These are phyloP conservation scores for Naja naja DNA, from an alignment of 2,113 vertebrate genomes.

Conservation along the genomic window DNA sequence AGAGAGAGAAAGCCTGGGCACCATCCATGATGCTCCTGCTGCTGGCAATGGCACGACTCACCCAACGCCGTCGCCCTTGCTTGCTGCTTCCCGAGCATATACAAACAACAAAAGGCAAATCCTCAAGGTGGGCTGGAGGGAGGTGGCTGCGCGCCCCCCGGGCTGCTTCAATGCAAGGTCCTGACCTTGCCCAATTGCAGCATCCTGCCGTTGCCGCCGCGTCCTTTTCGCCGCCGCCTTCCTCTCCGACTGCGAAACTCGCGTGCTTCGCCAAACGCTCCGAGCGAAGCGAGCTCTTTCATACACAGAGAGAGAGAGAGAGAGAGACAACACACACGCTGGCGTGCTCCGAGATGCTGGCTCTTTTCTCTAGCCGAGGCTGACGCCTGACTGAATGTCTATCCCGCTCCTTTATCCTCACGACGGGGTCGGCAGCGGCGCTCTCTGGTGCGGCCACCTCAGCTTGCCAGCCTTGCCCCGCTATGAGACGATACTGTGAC, in stretches of 20 bases:
- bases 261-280: not conserved
- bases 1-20: slow-evolving; percentile 36
- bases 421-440: slow-evolving; percentile 27
- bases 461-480: slow-evolving; percentile 20
- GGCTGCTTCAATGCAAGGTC: slow-evolving; percentile 71
- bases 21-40: slow-evolving; percentile 34
- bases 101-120: slow-evolving; percentile 60
- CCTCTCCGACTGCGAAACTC: slow-evolving; percentile 28
- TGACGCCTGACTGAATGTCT: not conserved
- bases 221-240: slow-evolving; percentile 27
- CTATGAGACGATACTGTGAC: slow-evolving; percentile 9
- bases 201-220: slow-evolving; percentile 23
- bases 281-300: slow-evolving; percentile 32
- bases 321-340: not conserved
- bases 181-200: slow-evolving; percentile 68
- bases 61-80: slow-evolving; percentile 68
- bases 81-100: slow-evolving; percentile 64
- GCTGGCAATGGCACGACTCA: slow-evolving; percentile 59
- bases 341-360: not conserved
- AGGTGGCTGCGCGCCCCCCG: slow-evolving; percentile 55
- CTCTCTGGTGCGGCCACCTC: slow-evolving; percentile 20
- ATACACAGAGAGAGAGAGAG: too few relatives aligned
- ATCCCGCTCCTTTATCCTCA: not conserved
- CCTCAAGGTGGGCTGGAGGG: slow-evolving; percentile 46
- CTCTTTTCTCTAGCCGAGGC: not conserved